Evolutionary conservation across 2,888 invertebrate genomes (phyloP), one percentile per base, ranked within the genome.

Genomic region (Plemyria rubiginata): DNA sequence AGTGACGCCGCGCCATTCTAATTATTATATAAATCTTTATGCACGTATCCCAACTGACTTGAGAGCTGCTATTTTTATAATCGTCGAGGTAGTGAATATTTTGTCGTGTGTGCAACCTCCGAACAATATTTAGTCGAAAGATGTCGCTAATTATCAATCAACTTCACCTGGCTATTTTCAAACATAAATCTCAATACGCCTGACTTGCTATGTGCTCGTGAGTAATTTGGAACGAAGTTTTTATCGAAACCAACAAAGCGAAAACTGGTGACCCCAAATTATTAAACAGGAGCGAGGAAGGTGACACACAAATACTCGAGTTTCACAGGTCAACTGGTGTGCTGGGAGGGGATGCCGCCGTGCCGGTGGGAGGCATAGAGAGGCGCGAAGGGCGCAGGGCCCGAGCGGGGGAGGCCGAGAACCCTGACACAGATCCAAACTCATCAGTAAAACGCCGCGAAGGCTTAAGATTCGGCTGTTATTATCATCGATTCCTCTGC

Each of bases 371-470:
- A 75, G 83, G 84, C 71, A 74, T 78, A 73, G 67, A 76, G 77
- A 55, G 48, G 76, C 73, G 78, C 77, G 81, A 79, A 82, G 87
- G 84, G 88, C 81, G 88, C 76, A 86, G 85, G 89, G 87, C 82
- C 77, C 78, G 79, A 65, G 74, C 66, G 76, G 82, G 86, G 86
- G 77, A 65, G 82, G 83, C 83, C 87, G 85, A 84, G 86, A 84
- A 89, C 92, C 92, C 88, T 92, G 92, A 92, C 92, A 92, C 87
- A 90, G 90, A 91, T 91, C 87, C 85, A 78, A 82, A 85, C 85
- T 85, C 88, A 88, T 91, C 90, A 88, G 87, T 81, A 84, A 81
- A 86, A 81, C 85, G 80, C 77, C 71, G 82, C 77, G 80, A 82
- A 86, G 88, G 84, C 88, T 87, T 86, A 86, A 87, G 85, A 88